These are phyloP conservation scores for Sphecodes monilicornis DNA, from an alignment of 2,888 invertebrate genomes.

Conservation along the genomic window DNA sequence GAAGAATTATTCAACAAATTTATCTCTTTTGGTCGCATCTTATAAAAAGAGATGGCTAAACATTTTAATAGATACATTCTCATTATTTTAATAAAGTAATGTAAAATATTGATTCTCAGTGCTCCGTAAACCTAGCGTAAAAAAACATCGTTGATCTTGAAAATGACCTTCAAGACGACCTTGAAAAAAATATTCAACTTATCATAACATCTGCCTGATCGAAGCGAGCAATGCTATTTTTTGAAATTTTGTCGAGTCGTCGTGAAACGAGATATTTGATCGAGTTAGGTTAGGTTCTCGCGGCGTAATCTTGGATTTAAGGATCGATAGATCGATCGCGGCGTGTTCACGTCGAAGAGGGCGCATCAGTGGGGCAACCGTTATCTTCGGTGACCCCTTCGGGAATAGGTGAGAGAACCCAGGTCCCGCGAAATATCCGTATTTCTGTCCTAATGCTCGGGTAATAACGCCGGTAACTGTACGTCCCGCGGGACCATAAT, in stretches of 20 bases:
- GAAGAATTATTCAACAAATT: too few relatives aligned
- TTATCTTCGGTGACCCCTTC: constrained; percentile 39
- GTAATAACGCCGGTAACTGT: constrained; percentile 56
- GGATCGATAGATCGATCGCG: background rate
- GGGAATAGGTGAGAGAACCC: background rate
- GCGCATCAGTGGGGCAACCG: constrained; percentile 2
- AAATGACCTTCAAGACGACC: background rate
- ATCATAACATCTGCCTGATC: too few relatives aligned
- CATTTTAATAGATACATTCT: too few relatives aligned
- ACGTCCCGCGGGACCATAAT: constrained; percentile 62
- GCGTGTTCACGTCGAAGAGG: background rate
- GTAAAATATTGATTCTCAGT: too few relatives aligned
- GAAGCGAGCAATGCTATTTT: too few relatives aligned
- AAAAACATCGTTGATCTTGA: too few relatives aligned
- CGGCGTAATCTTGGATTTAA: background rate
- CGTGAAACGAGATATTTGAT: background rate
- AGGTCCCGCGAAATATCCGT: constrained; percentile 22
- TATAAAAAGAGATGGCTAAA: too few relatives aligned
- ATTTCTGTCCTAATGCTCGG: constrained; percentile 9
- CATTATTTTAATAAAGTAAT: too few relatives aligned
- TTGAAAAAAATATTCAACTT: too few relatives aligned
- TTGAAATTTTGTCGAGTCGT: background rate
- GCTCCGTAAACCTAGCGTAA: too few relatives aligned
- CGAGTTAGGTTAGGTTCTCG: background rate
- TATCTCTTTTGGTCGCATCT: too few relatives aligned